Base-by-base conservation (phyloP, 2,888 invertebrate genomes). In the Stenotaenia linearis region DNA sequence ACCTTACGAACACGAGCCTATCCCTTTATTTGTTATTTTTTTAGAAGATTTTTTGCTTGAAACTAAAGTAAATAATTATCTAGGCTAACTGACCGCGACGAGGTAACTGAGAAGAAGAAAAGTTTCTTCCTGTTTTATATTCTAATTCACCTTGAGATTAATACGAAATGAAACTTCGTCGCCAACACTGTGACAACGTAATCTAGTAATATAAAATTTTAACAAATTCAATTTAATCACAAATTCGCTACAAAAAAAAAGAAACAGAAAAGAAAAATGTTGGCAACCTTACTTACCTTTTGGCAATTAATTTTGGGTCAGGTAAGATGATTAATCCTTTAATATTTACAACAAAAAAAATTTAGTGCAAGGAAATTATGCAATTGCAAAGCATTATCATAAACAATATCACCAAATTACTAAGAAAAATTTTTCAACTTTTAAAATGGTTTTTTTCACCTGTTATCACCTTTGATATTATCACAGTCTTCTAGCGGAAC, bases 121-220 rank as follows among this genome's bases (percentile, higher is more conserved):
- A 12, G 23, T 28, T 69, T 69, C 23, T 45, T 45, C 28, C 77
- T 23, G 45, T 40, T 77, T 77, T 77, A 77, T 45, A 77, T 77
- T 45, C 45, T 40, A 35, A 77, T 77, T 77, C 77, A 77, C 77
- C 77, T 77, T 77, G 77, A 77, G 23, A 25, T 28, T n/a, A 69
- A 28, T 28, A 28, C 25, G 69, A 69, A 25, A 28, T 6, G 50
- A 50, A n/a, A 15, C 50, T 28, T 28, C 10, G 69, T 69, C 69
- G 23, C 12, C 69, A 28, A 28, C 69, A 15, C 69, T 61, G 7
- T 5, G 23, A 61, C 21, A 61, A 25, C 5, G n/a, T 50, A 50
- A 50, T 32, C 12, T 28, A 28, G 3, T 23, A 23, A 4, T 25
- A 50, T 50, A 18, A 9, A 4, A 32, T 32, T 32, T 50, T 18